Evolutionary conservation across 2,113 vertebrate genomes (phyloP).

Genomic region (Eleginops maclovinus): DNA sequence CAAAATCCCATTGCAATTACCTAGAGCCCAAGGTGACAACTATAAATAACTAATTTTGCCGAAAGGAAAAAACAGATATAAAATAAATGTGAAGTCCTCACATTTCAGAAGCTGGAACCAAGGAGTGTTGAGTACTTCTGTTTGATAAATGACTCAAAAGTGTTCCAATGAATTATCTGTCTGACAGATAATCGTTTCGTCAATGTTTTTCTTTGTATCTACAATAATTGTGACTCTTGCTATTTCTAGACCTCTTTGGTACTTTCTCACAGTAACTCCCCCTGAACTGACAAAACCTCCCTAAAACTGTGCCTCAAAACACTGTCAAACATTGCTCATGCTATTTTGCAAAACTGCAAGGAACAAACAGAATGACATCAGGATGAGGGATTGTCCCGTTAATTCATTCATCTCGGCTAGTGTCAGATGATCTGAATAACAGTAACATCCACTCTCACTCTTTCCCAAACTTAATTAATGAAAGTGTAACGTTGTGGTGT

Average conservation of each 20-base stretch:
- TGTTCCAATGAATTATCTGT: neutral
- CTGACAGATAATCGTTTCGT: neutral
- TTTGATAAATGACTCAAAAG: conserved; percentile 3
- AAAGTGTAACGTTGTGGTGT: conserved; percentile 1
- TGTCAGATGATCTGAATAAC: conserved; percentile 40
- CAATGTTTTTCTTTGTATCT: neutral
- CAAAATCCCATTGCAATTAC: neutral
- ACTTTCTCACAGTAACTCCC: neutral
- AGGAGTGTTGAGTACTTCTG: neutral
- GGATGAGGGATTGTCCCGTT: conserved; percentile 21
- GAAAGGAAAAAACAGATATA: neutral
- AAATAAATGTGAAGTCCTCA: neutral
- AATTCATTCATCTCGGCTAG: conserved; percentile 20
- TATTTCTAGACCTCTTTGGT: neutral
- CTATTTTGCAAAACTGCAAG: neutral
- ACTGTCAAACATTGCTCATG: neutral
- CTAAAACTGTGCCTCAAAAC: neutral
- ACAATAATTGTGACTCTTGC: neutral
- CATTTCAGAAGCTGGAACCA: neutral
- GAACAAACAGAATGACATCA: conserved; percentile 16
- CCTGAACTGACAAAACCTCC: neutral
- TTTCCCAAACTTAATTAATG: conserved; percentile 3
- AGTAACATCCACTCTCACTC: conserved; percentile 16
- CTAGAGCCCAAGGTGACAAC: neutral
- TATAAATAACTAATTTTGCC: neutral